Percentiles rank a stretch among this genome's conserved stretches.
phyloP scores from a whole-genome alignment of 2,113 vertebrate genomes.

The Coracopsis vasa region DNA sequence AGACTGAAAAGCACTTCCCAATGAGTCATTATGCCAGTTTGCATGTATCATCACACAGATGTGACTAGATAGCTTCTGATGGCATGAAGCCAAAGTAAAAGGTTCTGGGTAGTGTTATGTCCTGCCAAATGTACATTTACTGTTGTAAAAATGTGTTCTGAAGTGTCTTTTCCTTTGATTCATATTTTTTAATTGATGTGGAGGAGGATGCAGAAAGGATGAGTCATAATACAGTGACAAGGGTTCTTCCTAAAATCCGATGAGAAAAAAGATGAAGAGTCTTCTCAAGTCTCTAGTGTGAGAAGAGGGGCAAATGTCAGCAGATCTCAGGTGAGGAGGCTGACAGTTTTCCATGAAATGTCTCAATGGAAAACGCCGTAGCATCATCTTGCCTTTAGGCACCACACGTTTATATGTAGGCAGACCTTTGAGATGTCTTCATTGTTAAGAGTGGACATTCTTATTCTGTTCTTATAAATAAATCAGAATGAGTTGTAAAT shows the following conservation, averaged over 20 bases:
- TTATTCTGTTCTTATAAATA: slow-evolving; percentile 16
- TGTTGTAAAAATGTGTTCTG: not conserved
- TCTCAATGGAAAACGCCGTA: not conserved
- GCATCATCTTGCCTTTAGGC: not conserved
- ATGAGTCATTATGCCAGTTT: not conserved
- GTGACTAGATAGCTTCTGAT: not conserved
- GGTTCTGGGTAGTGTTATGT: not conserved
- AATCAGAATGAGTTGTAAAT: slow-evolving; percentile 11
- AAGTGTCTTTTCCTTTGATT: slow-evolving; percentile 7
- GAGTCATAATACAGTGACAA: not conserved
- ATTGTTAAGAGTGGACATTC: not conserved
- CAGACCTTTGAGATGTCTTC: not conserved
- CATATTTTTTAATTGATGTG: slow-evolving; percentile 7
- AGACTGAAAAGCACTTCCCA: not conserved
- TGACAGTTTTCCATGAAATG: not conserved
- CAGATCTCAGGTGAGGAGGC: not conserved
- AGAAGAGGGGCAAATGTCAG: not conserved
- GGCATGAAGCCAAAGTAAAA: not conserved
- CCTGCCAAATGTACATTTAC: not conserved
- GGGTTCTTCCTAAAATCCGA: not conserved
- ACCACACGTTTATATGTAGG: not conserved
- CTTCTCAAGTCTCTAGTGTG: not conserved
- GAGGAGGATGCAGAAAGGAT: not conserved
- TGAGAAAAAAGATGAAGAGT: not conserved
- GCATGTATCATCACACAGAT: not conserved